phyloP scores from a whole-genome alignment of 2,113 vertebrate species.

The Passerina amoena region DNA sequence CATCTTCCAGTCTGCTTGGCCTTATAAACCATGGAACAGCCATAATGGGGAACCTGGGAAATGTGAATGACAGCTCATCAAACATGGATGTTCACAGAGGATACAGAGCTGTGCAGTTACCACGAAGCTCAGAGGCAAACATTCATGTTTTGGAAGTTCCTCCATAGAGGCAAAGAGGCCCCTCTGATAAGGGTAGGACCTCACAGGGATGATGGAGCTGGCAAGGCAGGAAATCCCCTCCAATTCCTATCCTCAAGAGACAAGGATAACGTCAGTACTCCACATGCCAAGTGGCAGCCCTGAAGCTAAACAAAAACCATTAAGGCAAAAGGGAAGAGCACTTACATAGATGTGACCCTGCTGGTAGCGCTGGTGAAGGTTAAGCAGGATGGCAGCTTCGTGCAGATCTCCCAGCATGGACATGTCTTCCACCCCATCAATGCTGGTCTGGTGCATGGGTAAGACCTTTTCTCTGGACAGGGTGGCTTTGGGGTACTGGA shows the following conservation, averaged over 20 bases:
- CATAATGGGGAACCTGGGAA: background rate
- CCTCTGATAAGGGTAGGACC: background rate
- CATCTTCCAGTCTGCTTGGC: background rate
- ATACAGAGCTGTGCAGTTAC: background rate
- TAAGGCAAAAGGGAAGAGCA: background rate
- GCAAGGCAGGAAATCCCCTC: background rate
- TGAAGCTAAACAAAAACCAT: background rate
- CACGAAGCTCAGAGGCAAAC: background rate
- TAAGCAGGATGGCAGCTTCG: constrained; percentile 89
- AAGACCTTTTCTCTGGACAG: constrained; percentile 77
- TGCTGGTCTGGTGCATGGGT: constrained; percentile 84
- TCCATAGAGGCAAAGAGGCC: background rate
- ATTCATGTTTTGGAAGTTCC: background rate
- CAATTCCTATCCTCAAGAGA: background rate
- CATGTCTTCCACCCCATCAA: constrained; percentile 89
- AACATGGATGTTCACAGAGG: background rate
- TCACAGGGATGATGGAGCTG: background rate
- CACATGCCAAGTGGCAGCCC: background rate
- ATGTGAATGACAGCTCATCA: background rate
- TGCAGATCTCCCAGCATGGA: constrained; percentile 86
- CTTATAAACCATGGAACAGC: background rate
- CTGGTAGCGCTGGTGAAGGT: constrained; percentile 85
- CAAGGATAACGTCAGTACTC: background rate
- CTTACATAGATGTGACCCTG: constrained; percentile 87
- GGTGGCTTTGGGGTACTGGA: constrained; percentile 70